Conservation (phyloP, 2,797 vertebrate genomes). For the Clarias platycephalus region DNA sequence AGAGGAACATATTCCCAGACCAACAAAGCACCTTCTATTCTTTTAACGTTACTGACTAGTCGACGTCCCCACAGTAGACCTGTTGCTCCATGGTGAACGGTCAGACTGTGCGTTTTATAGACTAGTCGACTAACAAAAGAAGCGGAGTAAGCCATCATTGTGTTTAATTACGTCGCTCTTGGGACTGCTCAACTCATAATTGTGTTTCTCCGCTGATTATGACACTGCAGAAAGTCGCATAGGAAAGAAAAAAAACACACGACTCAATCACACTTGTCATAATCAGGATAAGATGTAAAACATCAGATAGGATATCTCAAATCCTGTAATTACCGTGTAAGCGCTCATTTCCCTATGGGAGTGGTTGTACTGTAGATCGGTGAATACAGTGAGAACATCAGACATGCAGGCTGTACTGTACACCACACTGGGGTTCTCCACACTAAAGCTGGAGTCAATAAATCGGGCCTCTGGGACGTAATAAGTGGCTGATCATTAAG, state of each 20-base stretch:
- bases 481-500: background rate
- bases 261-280: conserved; percentile 38
- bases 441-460: background rate
- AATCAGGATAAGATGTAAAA: conserved; percentile 32
- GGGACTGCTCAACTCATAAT: conserved; percentile 32
- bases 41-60: no score
- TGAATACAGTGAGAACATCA: background rate
- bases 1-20: background rate
- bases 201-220: conserved; percentile 42
- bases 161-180: conserved; percentile 43
- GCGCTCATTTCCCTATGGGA: conserved; percentile 8
- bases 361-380: background rate
- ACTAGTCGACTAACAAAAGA: background rate
- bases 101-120: no score
- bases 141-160: conserved; percentile 24
- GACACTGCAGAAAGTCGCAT: conserved; percentile 26
- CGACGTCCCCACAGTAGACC: background rate
- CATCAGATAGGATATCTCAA: conserved; percentile 23
- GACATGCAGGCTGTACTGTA: background rate
- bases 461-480: background rate
- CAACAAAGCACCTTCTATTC: background rate
- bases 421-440: background rate
- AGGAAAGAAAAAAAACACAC: conserved; percentile 22
- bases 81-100: background rate
- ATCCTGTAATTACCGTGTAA: conserved; percentile 26